Evolutionary conservation across 2,888 invertebrate species (phyloP), one percentile per base, ranked within the genome.

Genomic region (Folsomia candida): DNA sequence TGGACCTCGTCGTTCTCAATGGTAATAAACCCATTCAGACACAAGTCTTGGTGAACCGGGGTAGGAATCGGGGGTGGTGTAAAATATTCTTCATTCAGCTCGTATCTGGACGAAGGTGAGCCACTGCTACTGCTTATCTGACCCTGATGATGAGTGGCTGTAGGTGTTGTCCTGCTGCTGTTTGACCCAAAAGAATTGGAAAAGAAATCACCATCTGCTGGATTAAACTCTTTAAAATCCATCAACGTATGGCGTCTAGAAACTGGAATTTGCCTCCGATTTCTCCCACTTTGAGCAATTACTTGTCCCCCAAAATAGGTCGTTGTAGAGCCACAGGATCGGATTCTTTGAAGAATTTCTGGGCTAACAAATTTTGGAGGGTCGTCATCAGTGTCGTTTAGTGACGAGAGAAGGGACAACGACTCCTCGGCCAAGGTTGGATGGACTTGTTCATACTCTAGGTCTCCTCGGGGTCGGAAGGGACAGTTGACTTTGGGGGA

Each of bases 221-320:
- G 14, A 22, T 71, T 67, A 51, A 75, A 76, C 62, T 76, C 76
- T 47, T 73, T 69, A 29, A 72, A 76, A 64, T 75, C 76, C 47
- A 76, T 62, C 11, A 62, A 68, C n/a, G 77, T 77, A 60, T 77
- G 77, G 60, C 77, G 66, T 26, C 77, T 66, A n/a, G 68, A 63
- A 26, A 78, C 70, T 11, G 75, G 72, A 25, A 77, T 66, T 60
- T 76, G 77, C 54, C 78, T 69, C 18, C 64, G 20, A 28, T 76
- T 78, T 68, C 76, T 75, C 29, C 77, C 71, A 22, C 77, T 78
- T 69, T 78, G 75, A 47, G 75, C 88, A 29, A 93, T 86, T 60
- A 93, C 90, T 82, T 90, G 89, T 4, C 93, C 93, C 1, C 94
- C 94, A 81, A 93, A 94, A 82, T 93, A 94, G 4, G 93, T 94